phyloP scores from a whole-genome alignment of 2,797 vertebrate genomes.

The Danio aesculapii region DNA sequence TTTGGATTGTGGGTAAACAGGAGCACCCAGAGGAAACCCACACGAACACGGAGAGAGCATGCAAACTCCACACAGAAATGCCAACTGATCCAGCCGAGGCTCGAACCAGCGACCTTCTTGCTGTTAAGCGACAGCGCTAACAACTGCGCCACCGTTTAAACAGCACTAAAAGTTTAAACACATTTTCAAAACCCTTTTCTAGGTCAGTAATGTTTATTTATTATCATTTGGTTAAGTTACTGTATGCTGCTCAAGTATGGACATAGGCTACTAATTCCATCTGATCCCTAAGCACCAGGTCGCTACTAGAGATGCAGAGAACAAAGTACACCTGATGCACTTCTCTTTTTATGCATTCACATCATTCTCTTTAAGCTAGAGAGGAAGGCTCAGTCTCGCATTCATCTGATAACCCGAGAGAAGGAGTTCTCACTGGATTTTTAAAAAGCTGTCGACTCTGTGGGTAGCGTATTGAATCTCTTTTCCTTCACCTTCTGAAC shows the following conservation, averaged over 20 bases:
- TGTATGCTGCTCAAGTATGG: background rate
- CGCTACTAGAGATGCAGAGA: background rate
- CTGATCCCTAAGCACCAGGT: background rate
- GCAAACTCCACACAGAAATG: too few species aligned
- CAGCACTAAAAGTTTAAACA: background rate
- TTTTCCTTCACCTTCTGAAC: conserved; percentile 51
- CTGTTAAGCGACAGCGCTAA: too few species aligned
- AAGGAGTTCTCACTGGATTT: conserved; percentile 38
- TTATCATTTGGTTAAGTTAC: background rate
- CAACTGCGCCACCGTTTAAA: too few species aligned
- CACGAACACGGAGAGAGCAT: too few species aligned
- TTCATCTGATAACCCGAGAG: conserved; percentile 43
- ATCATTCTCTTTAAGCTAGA: conserved; percentile 14
- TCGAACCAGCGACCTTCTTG: too few species aligned
- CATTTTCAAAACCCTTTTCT: background rate
- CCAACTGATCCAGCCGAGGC: too few species aligned
- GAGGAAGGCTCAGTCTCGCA: conserved; percentile 31
- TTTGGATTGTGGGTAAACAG: too few species aligned
- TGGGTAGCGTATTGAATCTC: conserved; percentile 48
- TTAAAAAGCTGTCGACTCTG: conserved; percentile 22
- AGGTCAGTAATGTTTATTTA: background rate
- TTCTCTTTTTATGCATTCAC: conserved; percentile 27
- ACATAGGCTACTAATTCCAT: background rate
- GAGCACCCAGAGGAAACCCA: too few species aligned
- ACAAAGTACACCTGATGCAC: conserved; percentile 12